Evolutionary conservation across 2,113 vertebrate genomes (phyloP).

Genomic region (Setophaga kirtlandii): DNA sequence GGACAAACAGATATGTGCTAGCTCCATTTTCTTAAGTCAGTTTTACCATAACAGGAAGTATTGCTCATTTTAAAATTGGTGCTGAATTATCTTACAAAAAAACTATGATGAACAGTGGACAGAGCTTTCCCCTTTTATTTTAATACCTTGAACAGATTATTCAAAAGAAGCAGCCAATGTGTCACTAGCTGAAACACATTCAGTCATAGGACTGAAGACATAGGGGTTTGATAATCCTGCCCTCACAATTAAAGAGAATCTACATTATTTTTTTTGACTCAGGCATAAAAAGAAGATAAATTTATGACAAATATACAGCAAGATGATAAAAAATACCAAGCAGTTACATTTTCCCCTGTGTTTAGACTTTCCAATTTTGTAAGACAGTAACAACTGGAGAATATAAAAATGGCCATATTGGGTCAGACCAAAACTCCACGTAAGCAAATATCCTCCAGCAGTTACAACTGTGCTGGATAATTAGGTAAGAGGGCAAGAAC

Average conservation of each 20-base stretch:
- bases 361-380: background rate
- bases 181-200: background rate
- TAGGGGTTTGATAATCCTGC: background rate
- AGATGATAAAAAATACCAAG: background rate
- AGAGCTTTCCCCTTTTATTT: background rate
- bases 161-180: background rate
- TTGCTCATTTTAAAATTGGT: slow-evolving; percentile 32
- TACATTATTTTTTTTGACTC: background rate
- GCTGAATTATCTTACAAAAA: slow-evolving; percentile 1
- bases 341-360: background rate
- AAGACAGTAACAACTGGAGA: background rate
- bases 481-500: background rate
- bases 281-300: background rate
- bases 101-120: background rate
- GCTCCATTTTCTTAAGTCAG: slow-evolving; percentile 9
- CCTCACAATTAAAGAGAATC: background rate
- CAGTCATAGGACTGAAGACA: background rate
- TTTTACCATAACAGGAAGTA: slow-evolving; percentile 55
- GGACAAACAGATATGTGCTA: background rate
- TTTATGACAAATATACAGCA: background rate
- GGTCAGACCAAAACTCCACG: fast-evolving
- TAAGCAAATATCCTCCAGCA: background rate
- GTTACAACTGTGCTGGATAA: background rate
- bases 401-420: background rate
- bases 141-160: background rate